Percentiles rank a stretch among this genome's conserved stretches.
Evolutionary conservation across 2,797 vertebrate genomes (phyloP).

Genomic region (Mormyrus hasselquistii): DNA sequence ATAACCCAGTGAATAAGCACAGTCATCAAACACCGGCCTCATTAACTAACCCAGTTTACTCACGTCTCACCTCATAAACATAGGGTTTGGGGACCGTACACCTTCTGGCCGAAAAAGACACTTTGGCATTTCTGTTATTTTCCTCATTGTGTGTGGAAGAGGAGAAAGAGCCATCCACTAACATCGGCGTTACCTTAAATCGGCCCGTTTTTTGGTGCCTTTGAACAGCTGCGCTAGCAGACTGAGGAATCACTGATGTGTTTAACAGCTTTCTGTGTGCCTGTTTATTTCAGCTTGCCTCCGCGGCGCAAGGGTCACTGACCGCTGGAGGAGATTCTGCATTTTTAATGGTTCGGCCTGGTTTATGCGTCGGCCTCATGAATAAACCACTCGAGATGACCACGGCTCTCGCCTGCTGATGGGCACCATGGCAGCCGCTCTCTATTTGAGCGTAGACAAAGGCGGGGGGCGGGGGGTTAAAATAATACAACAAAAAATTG

Average conservation of each 20-base stretch:
- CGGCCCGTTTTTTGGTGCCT: not conserved
- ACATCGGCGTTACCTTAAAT: not conserved
- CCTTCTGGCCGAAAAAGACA: not conserved
- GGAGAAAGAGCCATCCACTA: not conserved
- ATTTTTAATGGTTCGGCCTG: not conserved
- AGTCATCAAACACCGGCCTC: not conserved
- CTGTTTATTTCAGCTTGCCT: not conserved
- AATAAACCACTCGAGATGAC: not conserved
- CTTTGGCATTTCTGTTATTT: not conserved
- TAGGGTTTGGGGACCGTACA: not conserved
- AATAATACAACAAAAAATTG: not conserved
- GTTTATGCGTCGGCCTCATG: not conserved
- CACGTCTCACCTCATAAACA: not conserved
- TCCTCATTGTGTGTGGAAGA: not conserved
- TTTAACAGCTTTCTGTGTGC: not conserved
- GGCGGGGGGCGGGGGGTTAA: not conserved
- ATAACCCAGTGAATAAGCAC: not conserved
- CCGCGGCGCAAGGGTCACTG: not conserved
- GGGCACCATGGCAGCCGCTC: not conserved
- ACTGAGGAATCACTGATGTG: not conserved
- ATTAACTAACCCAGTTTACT: not conserved
- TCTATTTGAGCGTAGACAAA: not conserved
- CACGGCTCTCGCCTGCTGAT: not conserved
- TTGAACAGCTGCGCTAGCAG: not conserved
- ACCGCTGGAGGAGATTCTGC: conserved; percentile 7